A percentile compares a stretch with the other conserved stretches of the same genome.
These are phyloP conservation scores for Sphenopsis melanotis DNA, from an alignment of 2,797 vertebrate genomes.

Conservation along the genomic window DNA sequence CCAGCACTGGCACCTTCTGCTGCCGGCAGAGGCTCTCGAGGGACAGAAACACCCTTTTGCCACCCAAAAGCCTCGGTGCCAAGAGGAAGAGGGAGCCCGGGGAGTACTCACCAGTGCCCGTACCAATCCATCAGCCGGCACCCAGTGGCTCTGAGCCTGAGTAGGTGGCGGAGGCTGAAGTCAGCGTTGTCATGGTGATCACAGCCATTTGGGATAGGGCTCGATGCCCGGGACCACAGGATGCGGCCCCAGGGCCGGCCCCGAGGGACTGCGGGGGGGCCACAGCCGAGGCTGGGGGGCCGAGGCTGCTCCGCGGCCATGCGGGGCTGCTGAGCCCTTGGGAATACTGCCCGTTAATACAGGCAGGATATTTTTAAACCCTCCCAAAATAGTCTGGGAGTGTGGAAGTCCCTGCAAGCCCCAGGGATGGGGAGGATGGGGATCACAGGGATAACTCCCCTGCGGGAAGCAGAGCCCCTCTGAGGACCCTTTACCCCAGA, in stretches of 20 bases:
- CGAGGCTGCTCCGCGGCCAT: neutral
- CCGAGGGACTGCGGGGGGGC: neutral
- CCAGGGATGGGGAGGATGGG: neutral
- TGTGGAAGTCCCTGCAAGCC: neutral
- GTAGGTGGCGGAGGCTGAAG: conserved; percentile 38
- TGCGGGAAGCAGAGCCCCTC: neutral
- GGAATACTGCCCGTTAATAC: neutral
- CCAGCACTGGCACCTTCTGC: neutral
- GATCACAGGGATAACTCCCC: neutral
- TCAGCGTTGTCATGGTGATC: conserved; percentile 32
- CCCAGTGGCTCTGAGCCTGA: neutral
- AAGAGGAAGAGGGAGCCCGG: neutral
- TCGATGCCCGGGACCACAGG: neutral
- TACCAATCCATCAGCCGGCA: conserved; percentile 20
- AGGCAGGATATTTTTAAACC: conserved; percentile 43
- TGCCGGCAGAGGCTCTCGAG: neutral
- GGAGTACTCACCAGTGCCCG: conserved; percentile 13
- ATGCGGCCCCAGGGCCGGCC: neutral
- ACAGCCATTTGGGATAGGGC: conserved; percentile 1
- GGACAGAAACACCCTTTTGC: neutral
- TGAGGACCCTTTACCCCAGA: neutral
- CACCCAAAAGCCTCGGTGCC: neutral
- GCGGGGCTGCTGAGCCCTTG: neutral
- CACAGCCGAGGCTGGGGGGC: neutral
- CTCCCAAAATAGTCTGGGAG: conserved; percentile 44